Percentiles rank a stretch among this genome's conserved stretches.
These are phyloP conservation scores for Trilocha varians DNA, from an alignment of 2,888 invertebrate species.

Conservation along the genomic window DNA sequence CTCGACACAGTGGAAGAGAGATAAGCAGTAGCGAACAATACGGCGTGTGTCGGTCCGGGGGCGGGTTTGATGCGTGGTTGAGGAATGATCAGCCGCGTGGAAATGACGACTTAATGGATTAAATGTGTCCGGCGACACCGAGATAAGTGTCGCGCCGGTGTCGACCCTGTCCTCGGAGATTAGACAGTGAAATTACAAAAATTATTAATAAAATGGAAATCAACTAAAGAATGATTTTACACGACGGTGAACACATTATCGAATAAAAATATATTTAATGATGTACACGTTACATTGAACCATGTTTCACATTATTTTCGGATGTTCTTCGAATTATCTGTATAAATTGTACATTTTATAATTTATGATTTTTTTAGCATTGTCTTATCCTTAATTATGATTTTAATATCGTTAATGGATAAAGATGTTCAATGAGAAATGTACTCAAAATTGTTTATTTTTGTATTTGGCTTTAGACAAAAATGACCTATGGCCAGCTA, in stretches of 20 bases:
- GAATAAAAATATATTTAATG: constrained; percentile 32
- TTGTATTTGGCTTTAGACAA: too few relatives aligned
- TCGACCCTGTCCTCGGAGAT: constrained; percentile 59
- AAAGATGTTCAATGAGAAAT: too few relatives aligned
- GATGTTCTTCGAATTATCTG: constrained; percentile 10
- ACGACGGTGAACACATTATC: constrained; percentile 46
- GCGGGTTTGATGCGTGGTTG: constrained; percentile 67
- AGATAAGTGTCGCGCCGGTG: constrained; percentile 68
- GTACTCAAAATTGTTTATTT: too few relatives aligned
- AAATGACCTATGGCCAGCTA: too few relatives aligned
- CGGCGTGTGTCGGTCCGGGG: constrained; percentile 46
- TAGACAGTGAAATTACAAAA: constrained; percentile 64
- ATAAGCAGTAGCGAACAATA: constrained; percentile 69
- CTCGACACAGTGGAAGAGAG: constrained; percentile 37
- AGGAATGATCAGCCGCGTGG: constrained; percentile 69
- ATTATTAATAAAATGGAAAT: constrained; percentile 67
- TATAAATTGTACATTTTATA: background rate
- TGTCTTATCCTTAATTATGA: background rate
- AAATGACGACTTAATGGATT: constrained; percentile 74
- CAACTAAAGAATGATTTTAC: constrained; percentile 51
- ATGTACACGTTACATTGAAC: constrained; percentile 24
- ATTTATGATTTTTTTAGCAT: background rate
- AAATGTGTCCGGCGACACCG: constrained; percentile 68
- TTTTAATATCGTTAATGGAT: too few relatives aligned
- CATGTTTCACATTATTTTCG: constrained; percentile 28